These are phyloP conservation scores for Itoplectis maculator DNA, from an alignment of 2,888 invertebrate genomes.

Conservation along the genomic window DNA sequence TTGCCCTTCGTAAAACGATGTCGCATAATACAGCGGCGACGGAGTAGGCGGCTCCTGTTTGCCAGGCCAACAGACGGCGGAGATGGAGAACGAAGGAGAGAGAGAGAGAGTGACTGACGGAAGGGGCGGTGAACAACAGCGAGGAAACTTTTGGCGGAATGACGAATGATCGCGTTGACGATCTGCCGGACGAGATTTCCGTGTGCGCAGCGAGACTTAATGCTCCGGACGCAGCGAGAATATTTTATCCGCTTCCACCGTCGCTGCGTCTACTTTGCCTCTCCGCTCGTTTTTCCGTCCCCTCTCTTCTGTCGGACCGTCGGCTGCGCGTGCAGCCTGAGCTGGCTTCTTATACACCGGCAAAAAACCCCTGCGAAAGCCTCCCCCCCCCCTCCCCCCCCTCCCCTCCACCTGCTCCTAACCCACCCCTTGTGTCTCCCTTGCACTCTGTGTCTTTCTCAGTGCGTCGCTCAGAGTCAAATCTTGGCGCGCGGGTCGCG, in stretches of 20 bases:
- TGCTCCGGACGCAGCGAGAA: slow-evolving; percentile 72
- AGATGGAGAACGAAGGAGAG: slow-evolving; percentile 12
- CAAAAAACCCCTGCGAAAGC: slow-evolving; percentile 58
- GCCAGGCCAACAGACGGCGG: not conserved
- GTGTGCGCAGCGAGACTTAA: slow-evolving; percentile 73
- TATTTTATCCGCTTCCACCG: slow-evolving; percentile 68
- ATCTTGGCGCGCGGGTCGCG: slow-evolving; percentile 70
- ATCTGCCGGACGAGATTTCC: slow-evolving; percentile 74
- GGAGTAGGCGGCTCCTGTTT: not conserved
- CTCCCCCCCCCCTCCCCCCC: not conserved
- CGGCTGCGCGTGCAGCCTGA: slow-evolving; percentile 45
- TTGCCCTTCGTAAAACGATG: slow-evolving; percentile 50
- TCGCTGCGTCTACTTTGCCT: slow-evolving; percentile 29
- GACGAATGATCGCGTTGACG: slow-evolving; percentile 75
- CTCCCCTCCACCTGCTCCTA: not conserved
- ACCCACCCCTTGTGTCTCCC: slow-evolving; percentile 17
- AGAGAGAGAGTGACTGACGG: slow-evolving; percentile 5
- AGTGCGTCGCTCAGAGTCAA: slow-evolving; percentile 23
- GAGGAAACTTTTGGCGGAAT: slow-evolving; percentile 69
- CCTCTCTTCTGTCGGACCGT: slow-evolving; percentile 16
- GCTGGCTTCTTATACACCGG: slow-evolving; percentile 54
- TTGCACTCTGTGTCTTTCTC: slow-evolving; percentile 18
- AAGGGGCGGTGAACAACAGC: slow-evolving; percentile 23
- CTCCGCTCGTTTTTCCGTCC: slow-evolving; percentile 29
- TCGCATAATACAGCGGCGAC: slow-evolving; percentile 23